A percentile compares a stretch with the other conserved stretches of the same genome.
These are phyloP conservation scores for Pteropus rufus DNA, from an alignment of 2,797 vertebrate genomes.

Conservation along the genomic window DNA sequence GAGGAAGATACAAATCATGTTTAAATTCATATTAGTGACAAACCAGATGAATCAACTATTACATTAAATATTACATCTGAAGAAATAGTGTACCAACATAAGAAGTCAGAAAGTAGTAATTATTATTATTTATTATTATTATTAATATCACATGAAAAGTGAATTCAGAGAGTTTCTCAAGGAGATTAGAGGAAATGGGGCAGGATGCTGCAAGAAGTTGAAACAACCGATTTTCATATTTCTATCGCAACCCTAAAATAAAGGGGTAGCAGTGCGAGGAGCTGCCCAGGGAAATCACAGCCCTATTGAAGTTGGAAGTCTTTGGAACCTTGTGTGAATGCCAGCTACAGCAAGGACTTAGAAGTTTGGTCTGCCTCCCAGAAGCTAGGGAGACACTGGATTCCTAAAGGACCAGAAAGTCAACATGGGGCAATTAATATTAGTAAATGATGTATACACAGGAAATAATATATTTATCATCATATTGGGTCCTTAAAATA, in stretches of 20 bases:
- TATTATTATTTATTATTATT: not conserved
- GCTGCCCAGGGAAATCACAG: not conserved
- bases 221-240: not conserved
- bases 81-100: not conserved
- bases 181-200: not conserved
- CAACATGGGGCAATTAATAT: not conserved
- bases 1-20: not conserved
- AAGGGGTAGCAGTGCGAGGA: not conserved
- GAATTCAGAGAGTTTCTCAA: not conserved
- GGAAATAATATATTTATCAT: not conserved
- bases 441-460: not conserved
- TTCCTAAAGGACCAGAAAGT: not conserved
- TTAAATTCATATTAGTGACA: not conserved
- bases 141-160: not conserved
- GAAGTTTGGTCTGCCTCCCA: not conserved
- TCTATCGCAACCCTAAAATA: not conserved
- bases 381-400: accelerated
- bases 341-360: not conserved
- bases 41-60: not conserved
- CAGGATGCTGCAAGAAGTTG: not conserved
- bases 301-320: not conserved
- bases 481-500: not conserved
- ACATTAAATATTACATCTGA: not conserved
- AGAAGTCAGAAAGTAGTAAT: not conserved
- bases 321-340: not conserved